These are phyloP conservation scores for Drosophila prostipennis DNA, from an alignment of 2,888 invertebrate species.

Conservation along the genomic window DNA sequence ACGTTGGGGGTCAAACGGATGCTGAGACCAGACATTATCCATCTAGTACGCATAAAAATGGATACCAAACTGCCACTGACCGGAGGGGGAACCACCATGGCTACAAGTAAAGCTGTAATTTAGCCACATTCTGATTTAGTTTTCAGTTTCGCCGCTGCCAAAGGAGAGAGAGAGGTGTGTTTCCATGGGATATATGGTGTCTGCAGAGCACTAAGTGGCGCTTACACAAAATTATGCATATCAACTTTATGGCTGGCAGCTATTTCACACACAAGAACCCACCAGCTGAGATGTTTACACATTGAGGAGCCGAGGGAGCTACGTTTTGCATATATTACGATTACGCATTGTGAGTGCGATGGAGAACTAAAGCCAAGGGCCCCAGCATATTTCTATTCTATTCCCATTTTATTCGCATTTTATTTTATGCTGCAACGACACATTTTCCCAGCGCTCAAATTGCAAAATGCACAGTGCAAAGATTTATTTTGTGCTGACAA, in stretches of 20 bases:
- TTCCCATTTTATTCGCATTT: conserved; percentile 51
- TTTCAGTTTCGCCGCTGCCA: conserved; percentile 23
- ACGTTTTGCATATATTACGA: conserved; percentile 71
- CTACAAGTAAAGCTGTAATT: conserved; percentile 54
- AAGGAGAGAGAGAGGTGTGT: conserved; percentile 1
- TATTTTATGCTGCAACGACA: conserved; percentile 52
- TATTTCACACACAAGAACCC: conserved; percentile 37
- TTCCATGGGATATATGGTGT: neutral
- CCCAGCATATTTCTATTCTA: conserved; percentile 18
- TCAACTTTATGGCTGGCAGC: conserved; percentile 63
- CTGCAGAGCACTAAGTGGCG: conserved; percentile 52
- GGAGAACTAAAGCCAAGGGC: neutral
- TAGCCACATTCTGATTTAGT: conserved; percentile 63
- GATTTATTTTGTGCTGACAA: conserved; percentile 79
- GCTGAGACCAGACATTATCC: conserved; percentile 28
- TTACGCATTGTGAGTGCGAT: conserved; percentile 45
- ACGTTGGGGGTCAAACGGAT: conserved; percentile 19
- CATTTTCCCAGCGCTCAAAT: conserved; percentile 38
- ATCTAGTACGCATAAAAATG: conserved; percentile 55
- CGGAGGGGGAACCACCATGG: neutral
- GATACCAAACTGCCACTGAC: conserved; percentile 33
- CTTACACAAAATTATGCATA: conserved; percentile 76
- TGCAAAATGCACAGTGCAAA: conserved; percentile 73
- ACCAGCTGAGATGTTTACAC: conserved; percentile 26
- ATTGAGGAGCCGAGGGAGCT: conserved; percentile 12